Conservation (phyloP, 1,140 invertebrate species). For the Anoplophora glabripennis region DNA sequence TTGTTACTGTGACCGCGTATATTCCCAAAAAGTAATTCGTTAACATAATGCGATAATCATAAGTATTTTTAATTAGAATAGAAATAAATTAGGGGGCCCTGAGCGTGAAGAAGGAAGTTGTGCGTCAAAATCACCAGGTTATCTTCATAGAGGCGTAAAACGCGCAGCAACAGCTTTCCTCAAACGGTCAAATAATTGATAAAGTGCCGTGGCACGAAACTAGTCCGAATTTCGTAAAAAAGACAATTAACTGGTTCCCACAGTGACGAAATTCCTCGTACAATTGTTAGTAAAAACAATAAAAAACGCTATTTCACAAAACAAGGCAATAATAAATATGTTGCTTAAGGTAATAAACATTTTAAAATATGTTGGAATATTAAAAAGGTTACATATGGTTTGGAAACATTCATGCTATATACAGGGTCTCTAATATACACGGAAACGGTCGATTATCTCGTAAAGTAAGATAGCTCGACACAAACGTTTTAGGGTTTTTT, state of each 20-base stretch:
- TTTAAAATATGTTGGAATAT: slow-evolving; percentile 9
- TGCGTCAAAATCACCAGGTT: slow-evolving; percentile 18
- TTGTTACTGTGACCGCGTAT: slow-evolving; percentile 3
- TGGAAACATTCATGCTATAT: not conserved
- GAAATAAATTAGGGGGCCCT: slow-evolving; percentile 17
- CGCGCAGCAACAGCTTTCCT: no score
- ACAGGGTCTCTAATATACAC: no score
- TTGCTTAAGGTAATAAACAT: slow-evolving; percentile 11
- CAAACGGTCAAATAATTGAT: not conserved
- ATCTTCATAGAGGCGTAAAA: no score
- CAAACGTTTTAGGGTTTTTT: no score
- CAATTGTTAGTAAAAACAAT: slow-evolving; percentile 22
- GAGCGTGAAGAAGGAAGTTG: slow-evolving; percentile 28
- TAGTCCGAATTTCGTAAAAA: slow-evolving; percentile 16
- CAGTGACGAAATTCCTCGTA: slow-evolving; percentile 9
- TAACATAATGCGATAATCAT: slow-evolving; percentile 11
- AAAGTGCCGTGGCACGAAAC: slow-evolving; percentile 3
- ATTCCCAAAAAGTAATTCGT: slow-evolving; percentile 15
- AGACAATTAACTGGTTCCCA: slow-evolving; percentile 13
- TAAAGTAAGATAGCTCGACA: no score
- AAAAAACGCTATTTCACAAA: slow-evolving; percentile 12
- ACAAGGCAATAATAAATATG: slow-evolving; percentile 14
- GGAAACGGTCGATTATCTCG: no score
- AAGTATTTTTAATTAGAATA: slow-evolving; percentile 4
- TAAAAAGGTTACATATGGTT: slow-evolving; percentile 12